phyloP scores from a whole-genome alignment of 2,797 vertebrate genomes.

The Amniataba percoides region DNA sequence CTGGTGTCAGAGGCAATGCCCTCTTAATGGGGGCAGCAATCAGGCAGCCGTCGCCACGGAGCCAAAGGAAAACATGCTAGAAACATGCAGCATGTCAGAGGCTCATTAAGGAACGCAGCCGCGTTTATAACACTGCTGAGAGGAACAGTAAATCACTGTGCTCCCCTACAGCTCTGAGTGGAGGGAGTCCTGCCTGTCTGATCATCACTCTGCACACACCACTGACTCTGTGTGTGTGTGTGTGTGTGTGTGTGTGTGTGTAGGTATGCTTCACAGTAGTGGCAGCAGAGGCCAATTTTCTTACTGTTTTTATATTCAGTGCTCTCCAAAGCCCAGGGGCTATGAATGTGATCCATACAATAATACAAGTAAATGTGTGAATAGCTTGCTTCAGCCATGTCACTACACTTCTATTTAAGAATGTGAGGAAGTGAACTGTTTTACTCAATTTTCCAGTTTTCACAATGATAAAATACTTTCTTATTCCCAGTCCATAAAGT shows the following conservation, averaged over 20 bases:
- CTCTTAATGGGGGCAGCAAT: constrained; percentile 80
- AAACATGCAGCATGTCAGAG: constrained; percentile 81
- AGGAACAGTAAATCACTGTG: constrained; percentile 85
- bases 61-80: constrained; percentile 80
- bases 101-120: constrained; percentile 80
- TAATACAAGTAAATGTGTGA: not conserved
- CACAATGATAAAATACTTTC: not conserved
- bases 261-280: not conserved
- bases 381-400: not conserved
- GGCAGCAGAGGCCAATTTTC: constrained; percentile 2
- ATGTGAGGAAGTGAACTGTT: not conserved
- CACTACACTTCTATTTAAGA: not conserved
- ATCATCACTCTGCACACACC: constrained; percentile 51
- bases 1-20: constrained; percentile 74
- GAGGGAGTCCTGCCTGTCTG: constrained; percentile 65
- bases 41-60: constrained; percentile 71
- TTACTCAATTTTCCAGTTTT: not conserved
- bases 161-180: constrained; percentile 70
- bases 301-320: constrained; percentile 15
- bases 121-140: constrained; percentile 82
- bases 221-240: constrained; percentile 5
- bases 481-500: not conserved
- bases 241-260: constrained; percentile 4
- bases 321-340: not conserved
- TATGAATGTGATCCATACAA: constrained; percentile 12